phyloP scores from a whole-genome alignment of 2,888 invertebrate genomes.

The Orthosia gothica region DNA sequence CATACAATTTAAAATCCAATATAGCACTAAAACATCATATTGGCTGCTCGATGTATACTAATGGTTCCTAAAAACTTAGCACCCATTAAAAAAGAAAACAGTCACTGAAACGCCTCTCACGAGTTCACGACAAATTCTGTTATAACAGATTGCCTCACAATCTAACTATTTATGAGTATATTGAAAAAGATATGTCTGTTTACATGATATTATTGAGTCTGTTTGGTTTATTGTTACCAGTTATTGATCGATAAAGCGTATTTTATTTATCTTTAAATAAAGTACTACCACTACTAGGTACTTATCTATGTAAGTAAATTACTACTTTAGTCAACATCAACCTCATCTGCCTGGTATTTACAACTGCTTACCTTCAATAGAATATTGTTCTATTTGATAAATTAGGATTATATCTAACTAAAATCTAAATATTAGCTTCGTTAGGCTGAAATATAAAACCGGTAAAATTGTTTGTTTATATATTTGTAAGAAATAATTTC shows the following conservation, averaged over 20 bases:
- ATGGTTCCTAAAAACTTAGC: not conserved
- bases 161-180: conserved; percentile 21
- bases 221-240: conserved; percentile 7
- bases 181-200: conserved; percentile 25
- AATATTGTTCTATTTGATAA: not conserved
- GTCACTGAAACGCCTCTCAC: not conserved
- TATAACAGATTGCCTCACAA: not conserved
- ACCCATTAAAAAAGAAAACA: too few species aligned
- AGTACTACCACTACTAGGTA: not conserved
- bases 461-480: too few species aligned
- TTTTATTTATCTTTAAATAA: conserved; percentile 9
- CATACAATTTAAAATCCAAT: too few species aligned
- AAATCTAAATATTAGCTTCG: not conserved
- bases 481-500: too few species aligned
- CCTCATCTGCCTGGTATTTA: not conserved
- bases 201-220: conserved; percentile 16
- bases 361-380: not conserved
- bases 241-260: conserved; percentile 17
- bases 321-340: not conserved
- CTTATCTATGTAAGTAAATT: not conserved
- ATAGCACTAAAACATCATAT: too few species aligned
- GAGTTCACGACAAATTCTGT: not conserved
- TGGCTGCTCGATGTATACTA: not conserved
- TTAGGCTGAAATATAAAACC: too few species aligned
- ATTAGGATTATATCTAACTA: not conserved